Conservation (phyloP, 2,888 invertebrate genomes). For the Polylopha cassiicola region DNA sequence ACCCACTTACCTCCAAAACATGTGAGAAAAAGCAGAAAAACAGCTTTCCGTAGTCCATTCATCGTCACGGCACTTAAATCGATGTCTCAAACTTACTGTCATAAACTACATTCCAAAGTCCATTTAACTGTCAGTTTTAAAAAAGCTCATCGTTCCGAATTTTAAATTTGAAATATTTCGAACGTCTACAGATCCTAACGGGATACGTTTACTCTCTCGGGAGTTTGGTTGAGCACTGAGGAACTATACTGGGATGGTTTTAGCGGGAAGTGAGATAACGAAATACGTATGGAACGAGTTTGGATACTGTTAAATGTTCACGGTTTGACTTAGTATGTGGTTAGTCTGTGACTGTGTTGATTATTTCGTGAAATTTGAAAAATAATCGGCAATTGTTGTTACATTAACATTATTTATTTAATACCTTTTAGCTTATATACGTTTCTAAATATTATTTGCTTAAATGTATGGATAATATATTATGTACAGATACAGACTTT, state of each 20-base stretch:
- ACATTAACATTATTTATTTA: no score
- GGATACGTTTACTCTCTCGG: slow-evolving; percentile 29
- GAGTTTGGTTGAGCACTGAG: slow-evolving; percentile 41
- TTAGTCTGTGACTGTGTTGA: slow-evolving; percentile 30
- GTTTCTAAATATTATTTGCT: no score
- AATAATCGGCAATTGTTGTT: no score
- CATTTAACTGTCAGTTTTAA: slow-evolving; percentile 15
- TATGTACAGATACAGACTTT: no score
- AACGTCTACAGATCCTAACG: no score
- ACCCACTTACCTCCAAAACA: slow-evolving; percentile 56
- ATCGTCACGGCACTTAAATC: slow-evolving; percentile 40
- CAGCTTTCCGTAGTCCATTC: slow-evolving; percentile 42
- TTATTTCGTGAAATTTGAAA: slow-evolving; percentile 29
- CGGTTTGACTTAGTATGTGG: slow-evolving; percentile 25
- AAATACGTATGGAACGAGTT: slow-evolving; percentile 27
- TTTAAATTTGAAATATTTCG: no score
- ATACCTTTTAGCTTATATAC: no score
- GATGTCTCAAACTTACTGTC: slow-evolving; percentile 21
- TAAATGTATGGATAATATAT: no score
- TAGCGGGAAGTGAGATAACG: slow-evolving; percentile 24
- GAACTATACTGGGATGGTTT: slow-evolving; percentile 38
- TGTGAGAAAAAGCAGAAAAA: slow-evolving; percentile 45
- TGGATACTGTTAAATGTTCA: slow-evolving; percentile 27
- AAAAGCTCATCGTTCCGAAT: slow-evolving; percentile 12
- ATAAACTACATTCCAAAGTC: slow-evolving; percentile 9